These are phyloP conservation scores for Kuschelorhynchus macadamiae DNA, from an alignment of 2,888 invertebrate genomes.

Conservation along the genomic window DNA sequence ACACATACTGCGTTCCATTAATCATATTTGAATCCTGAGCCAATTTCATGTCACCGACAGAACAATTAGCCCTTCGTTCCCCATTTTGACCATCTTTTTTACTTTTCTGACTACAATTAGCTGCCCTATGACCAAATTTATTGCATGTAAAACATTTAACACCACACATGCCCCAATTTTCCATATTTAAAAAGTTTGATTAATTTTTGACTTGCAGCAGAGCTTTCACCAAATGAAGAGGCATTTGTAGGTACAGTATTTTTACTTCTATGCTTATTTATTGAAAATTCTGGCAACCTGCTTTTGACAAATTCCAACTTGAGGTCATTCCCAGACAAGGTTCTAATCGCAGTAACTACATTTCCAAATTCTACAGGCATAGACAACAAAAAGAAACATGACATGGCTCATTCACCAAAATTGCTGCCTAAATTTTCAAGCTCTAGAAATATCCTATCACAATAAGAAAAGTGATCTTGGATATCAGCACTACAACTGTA, in stretches of 20 bases:
- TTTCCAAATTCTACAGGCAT: constrained; percentile 49
- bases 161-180: constrained; percentile 33
- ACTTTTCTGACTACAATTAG: constrained; percentile 1
- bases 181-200: no score
- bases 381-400: constrained; percentile 45
- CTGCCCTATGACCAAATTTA: no score
- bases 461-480: constrained; percentile 6
- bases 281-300: constrained; percentile 38
- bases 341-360: constrained; percentile 47
- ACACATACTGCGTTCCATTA: no score
- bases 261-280: constrained; percentile 7
- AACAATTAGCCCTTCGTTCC: constrained; percentile 13
- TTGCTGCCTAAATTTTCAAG: constrained; percentile 19
- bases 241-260: background rate
- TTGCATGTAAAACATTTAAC: no score
- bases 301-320: constrained; percentile 40
- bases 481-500: background rate
- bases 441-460: constrained; percentile 46
- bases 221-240: constrained; percentile 1
- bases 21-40: no score
- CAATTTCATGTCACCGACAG: background rate
- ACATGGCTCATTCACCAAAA: constrained; percentile 11
- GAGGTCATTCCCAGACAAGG: constrained; percentile 40
- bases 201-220: no score
- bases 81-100: constrained; percentile 7